These are phyloP conservation scores for Tapirus indicus DNA, from an alignment of 2,797 vertebrate species.

Conservation along the genomic window DNA sequence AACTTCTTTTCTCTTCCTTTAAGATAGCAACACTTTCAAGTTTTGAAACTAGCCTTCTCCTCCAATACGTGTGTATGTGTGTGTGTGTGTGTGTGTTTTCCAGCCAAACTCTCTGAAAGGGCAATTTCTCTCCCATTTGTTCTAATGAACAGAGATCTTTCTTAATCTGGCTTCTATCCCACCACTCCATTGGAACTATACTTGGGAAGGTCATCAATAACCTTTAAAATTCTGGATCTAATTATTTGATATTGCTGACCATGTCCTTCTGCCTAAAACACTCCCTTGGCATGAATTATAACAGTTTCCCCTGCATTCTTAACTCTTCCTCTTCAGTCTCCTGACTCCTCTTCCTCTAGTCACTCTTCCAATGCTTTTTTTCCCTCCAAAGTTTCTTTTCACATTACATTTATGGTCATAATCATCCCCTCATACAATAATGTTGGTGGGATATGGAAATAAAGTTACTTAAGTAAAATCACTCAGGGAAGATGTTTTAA, in stretches of 20 bases:
- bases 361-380: not conserved
- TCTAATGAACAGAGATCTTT: not conserved
- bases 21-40: not conserved
- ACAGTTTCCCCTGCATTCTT: not conserved
- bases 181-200: not conserved
- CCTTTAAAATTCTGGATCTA: not conserved
- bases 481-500: not conserved
- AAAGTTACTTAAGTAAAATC: conserved; percentile 36
- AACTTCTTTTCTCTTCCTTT: not conserved
- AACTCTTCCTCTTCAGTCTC: not conserved
- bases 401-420: not conserved
- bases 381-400: not conserved
- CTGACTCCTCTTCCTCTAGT: not conserved
- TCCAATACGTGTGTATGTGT: not conserved
- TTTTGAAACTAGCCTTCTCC: not conserved
- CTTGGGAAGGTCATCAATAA: conserved; percentile 19
- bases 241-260: not conserved
- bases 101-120: not conserved
- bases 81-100: not conserved
- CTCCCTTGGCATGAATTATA: not conserved
- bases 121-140: not conserved
- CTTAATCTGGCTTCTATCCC: not conserved
- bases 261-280: not conserved
- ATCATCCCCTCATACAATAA: not conserved
- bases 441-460: not conserved